Base-by-base conservation (phyloP, 2,888 invertebrate species). In the Drosophila robusta region DNA sequence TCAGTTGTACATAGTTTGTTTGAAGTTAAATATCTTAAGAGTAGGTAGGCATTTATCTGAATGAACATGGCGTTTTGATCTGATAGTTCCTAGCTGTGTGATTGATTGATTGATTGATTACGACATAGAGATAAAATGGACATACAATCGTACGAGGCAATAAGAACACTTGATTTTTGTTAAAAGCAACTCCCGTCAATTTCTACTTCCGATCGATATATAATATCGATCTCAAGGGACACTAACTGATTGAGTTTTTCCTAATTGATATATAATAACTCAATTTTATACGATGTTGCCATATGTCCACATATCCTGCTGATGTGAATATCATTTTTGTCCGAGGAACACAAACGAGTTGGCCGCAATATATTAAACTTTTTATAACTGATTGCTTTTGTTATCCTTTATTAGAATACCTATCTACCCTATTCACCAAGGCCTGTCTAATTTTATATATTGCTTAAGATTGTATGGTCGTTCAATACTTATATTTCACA, bases 301-400 rank as follows among this genome's bases (percentile, higher is more conserved):
- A 22, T 22, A 16, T 39, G 16, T 39, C 6, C 5, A 41, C 8
- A 39, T 8, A n/a, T 39, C 11, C 14, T 14, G 26, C 14, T 24
- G 22, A 12, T 24, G 11, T 34, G 8, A 24, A 36, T 9, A 42
- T 11, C 22, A 50, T 14, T 24, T 11, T 36, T 36, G n/a, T 24
- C n/a, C 34, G 54, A 44, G 56, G 39, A 67, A 67, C 50, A 52
- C 42, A 63, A 57, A 57, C 29, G 12, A 56, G 41, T 50, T 29
- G 7, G 8, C 8, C 26, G 3, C 29, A 29, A 3, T 29, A 29
- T 29, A 1, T 12, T 4, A 34, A 12, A 12, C 0, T 16, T 16
- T 7, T 7, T 9, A 6, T 12, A 26, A 24, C 4, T 24, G 44
- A 24, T 24, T 24, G n/a, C 12, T 51, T 38, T 36, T 38, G 26